phyloP scores from a whole-genome alignment of 2,888 invertebrate genomes.

The Aleiodes testaceus region DNA sequence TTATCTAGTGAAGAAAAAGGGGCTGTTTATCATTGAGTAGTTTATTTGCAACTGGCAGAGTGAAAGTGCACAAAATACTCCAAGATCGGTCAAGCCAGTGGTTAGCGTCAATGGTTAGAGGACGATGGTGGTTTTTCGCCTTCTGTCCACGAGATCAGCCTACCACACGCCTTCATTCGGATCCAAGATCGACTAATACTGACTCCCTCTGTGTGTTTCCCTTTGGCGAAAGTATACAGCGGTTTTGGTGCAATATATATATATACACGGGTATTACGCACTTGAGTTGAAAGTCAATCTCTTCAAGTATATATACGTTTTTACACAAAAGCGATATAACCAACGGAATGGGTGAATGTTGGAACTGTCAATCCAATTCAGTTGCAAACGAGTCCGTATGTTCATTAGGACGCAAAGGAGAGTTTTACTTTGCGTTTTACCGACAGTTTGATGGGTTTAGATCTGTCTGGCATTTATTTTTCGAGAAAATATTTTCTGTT shows the following conservation, averaged over 20 bases:
- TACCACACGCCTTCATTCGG: conserved; percentile 32
- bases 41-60: conserved; percentile 44
- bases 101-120: conserved; percentile 48
- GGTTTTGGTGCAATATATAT: conserved; percentile 9
- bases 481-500: conserved; percentile 21
- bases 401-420: conserved; percentile 11
- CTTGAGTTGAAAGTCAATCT: conserved; percentile 52
- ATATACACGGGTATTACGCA: conserved; percentile 48
- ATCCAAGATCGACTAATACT: not conserved
- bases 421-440: conserved; percentile 9
- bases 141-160: conserved; percentile 45
- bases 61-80: conserved; percentile 48
- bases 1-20: conserved; percentile 18
- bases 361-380: conserved; percentile 28
- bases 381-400: conserved; percentile 2
- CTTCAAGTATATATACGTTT: conserved; percentile 33
- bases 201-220: conserved; percentile 1
- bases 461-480: conserved; percentile 5
- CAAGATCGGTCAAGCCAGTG: conserved; percentile 36
- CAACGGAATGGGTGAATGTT: conserved; percentile 28
- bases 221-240: conserved; percentile 24
- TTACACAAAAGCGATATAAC: conserved; percentile 29
- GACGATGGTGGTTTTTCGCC: conserved; percentile 44
- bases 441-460: conserved; percentile 24
- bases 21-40: conserved; percentile 47